phyloP scores from a whole-genome alignment of 2,113 vertebrate species.

The Motacilla alba region DNA sequence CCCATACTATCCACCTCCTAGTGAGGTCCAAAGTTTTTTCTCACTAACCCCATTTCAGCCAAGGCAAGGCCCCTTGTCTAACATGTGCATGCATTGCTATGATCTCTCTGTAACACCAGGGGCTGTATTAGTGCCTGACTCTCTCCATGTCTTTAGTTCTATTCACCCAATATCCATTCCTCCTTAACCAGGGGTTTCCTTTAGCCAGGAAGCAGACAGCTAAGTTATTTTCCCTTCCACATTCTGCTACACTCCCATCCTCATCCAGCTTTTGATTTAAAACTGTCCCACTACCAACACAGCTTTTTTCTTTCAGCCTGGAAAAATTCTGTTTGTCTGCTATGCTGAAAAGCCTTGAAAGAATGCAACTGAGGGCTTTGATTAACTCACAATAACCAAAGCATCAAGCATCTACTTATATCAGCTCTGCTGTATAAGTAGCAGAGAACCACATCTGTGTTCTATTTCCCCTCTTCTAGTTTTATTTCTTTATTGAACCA shows the following conservation, averaged over 20 bases:
- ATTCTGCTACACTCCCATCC: not conserved
- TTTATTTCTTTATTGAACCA: not conserved
- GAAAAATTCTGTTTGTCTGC: not conserved
- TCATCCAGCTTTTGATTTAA: not conserved
- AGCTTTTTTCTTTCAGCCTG: not conserved
- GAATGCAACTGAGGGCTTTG: not conserved
- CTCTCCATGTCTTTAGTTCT: not conserved
- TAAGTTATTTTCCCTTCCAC: not conserved
- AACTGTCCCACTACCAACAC: not conserved
- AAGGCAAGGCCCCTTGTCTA: not conserved
- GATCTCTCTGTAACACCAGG: not conserved
- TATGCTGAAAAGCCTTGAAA: not conserved
- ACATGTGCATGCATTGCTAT: not conserved
- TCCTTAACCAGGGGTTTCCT: not conserved
- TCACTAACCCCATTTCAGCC: not conserved
- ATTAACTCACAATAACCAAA: not conserved
- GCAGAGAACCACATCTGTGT: not conserved
- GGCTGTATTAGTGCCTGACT: not conserved
- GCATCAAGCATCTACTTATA: not conserved
- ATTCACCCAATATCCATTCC: not conserved
- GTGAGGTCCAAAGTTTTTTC: not conserved
- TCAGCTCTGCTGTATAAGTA: not conserved
- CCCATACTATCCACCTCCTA: not conserved
- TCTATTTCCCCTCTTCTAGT: not conserved
- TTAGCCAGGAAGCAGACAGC: not conserved